phyloP scores from a whole-genome alignment of 2,888 invertebrate species.

The Hypomecis punctinalis region DNA sequence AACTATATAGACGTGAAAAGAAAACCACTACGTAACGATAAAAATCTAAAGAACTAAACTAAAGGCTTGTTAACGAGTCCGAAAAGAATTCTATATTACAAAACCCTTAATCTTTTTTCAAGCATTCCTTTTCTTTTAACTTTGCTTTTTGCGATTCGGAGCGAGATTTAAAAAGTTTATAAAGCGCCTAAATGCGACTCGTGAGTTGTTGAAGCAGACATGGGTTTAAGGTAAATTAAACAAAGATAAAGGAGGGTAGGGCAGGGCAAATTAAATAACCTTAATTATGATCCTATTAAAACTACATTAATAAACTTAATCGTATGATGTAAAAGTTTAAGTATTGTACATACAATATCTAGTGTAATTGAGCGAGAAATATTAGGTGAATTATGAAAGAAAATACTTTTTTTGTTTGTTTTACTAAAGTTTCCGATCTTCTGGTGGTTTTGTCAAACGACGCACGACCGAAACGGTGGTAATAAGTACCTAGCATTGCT shows the following conservation, averaged over 20 bases:
- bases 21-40: neutral
- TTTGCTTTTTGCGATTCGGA: constrained; percentile 19
- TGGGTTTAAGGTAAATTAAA: constrained; percentile 21
- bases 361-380: too few species aligned
- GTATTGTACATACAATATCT: neutral
- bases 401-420: too few species aligned
- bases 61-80: constrained; percentile 15
- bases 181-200: constrained; percentile 13
- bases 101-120: constrained; percentile 18
- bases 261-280: neutral
- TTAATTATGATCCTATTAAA: constrained; percentile 4
- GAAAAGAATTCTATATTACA: constrained; percentile 23
- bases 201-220: constrained; percentile 16
- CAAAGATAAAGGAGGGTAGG: constrained; percentile 10
- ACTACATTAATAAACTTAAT: neutral
- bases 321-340: neutral
- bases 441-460: too few species aligned
- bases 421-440: too few species aligned
- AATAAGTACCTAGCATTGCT: too few species aligned
- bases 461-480: too few species aligned
- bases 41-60: constrained; percentile 5
- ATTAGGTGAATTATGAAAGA: too few species aligned
- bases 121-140: constrained; percentile 22
- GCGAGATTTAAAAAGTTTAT: constrained; percentile 24
- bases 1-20: too few species aligned